Percentiles rank a stretch among this genome's conserved stretches.
These are phyloP conservation scores for Carposina sasakii DNA, from an alignment of 1,140 invertebrate species.

Conservation along the genomic window DNA sequence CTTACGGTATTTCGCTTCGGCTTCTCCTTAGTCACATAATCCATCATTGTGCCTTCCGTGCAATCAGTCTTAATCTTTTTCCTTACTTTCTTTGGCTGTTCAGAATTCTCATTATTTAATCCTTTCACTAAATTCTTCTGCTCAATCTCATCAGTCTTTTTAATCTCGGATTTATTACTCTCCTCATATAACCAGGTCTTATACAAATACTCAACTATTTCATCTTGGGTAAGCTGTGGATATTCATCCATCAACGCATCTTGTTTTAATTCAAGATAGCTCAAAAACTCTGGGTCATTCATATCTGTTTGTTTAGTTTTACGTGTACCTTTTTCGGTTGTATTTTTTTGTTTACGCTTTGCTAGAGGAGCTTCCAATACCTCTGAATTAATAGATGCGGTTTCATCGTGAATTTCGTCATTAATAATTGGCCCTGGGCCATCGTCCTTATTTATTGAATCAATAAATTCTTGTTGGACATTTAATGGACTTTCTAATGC, in stretches of 20 bases:
- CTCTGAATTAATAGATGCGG: slow-evolving; percentile 44
- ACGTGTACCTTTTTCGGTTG: slow-evolving; percentile 24
- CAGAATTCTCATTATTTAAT: slow-evolving; percentile 26
- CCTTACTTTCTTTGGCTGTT: slow-evolving; percentile 23
- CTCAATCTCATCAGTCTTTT: slow-evolving; percentile 46
- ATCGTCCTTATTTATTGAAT: too few relatives aligned
- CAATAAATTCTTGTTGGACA: too few relatives aligned
- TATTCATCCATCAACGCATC: slow-evolving; percentile 68
- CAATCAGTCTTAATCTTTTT: slow-evolving; percentile 11
- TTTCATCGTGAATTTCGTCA: slow-evolving; percentile 40
- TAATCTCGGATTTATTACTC: slow-evolving; percentile 41
- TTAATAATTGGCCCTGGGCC: too few relatives aligned
- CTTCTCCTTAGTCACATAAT: slow-evolving; percentile 40
- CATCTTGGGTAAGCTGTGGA: slow-evolving; percentile 65
- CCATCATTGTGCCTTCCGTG: neutral
- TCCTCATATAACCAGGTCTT: slow-evolving; percentile 73
- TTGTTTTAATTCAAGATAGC: slow-evolving; percentile 70
- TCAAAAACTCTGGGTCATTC: slow-evolving; percentile 65
- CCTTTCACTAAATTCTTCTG: slow-evolving; percentile 50
- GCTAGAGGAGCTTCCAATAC: slow-evolving; percentile 31
- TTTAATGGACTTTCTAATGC: too few relatives aligned
- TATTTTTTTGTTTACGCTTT: slow-evolving; percentile 31
- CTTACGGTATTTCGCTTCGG: slow-evolving; percentile 46
- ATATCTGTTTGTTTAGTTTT: slow-evolving; percentile 21
- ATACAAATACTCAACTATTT: slow-evolving; percentile 69